Base-by-base conservation (phyloP, 2,888 invertebrate genomes). In the Hirtodrosophila trivittata region DNA sequence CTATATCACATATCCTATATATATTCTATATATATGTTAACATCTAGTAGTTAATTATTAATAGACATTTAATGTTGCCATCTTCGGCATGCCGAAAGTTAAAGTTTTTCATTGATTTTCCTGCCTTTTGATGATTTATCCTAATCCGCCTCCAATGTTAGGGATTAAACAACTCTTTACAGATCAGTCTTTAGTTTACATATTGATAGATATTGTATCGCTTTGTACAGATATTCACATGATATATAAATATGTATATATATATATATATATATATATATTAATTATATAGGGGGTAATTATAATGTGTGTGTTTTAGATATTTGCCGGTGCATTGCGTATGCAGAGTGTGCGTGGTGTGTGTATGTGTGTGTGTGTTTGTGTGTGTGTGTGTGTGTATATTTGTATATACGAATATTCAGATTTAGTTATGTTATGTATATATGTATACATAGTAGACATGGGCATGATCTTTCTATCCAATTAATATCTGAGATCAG, bases 311-410 rank as follows among this genome's bases (percentile, higher is more conserved):
- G 3, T 2, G 18, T 41, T 60, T 49, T 51, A 66, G 62, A 62
- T 56, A 66, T 62, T 70, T 62, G 82, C 84, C 66, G 54, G 82
- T 83, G 82, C 82, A 75, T 73, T 82, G 82, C 82, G 82, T 81
- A 82, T 83, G 82, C 82, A 69, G 65, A 47, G 72, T 80, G 43
- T 62, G 49, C 43, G 57, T 47, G 42, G 69, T 77, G 43, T 59
- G 49, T 49, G 51, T 47, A 33, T 60, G 12, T 56, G 32, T 51
- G 42, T 54, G 42, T 30, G 12, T 5, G 37, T 64, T 21, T 50
- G 47, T 52, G 47, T 46, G 14, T 58, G 28, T 57, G 25, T 52
- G 28, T 58, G 10, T 32, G 21, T 28, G 37, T 26, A 28, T 56
- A 43, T 52, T 41, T 62, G 37, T 72, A 49, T 41, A 32, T 47